Conservation (phyloP, 2,797 vertebrate species). For the Coracias cyanogaster region DNA sequence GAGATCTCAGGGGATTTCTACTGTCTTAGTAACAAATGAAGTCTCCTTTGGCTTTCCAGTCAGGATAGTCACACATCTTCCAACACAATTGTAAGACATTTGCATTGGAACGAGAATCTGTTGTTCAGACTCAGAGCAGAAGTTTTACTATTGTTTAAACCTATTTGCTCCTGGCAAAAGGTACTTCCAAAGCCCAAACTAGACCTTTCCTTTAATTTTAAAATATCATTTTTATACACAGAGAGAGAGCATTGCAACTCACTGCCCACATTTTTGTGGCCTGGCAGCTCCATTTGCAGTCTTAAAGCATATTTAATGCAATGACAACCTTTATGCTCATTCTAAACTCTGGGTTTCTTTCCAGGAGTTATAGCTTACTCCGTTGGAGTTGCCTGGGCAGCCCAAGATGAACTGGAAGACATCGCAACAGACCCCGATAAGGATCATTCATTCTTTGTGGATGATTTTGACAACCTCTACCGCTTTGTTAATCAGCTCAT, state of each 20-base stretch:
- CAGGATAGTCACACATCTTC: neutral
- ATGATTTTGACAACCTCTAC: constrained; percentile 96
- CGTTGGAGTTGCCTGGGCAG: constrained; percentile 94
- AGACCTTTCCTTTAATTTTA: neutral
- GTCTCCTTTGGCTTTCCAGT: neutral
- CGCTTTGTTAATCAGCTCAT: constrained; percentile 90
- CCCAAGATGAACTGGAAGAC: constrained; percentile 94
- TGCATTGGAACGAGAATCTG: neutral
- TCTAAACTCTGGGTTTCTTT: neutral
- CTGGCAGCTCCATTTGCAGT: neutral
- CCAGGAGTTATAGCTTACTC: constrained; percentile 96
- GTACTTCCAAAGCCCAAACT: neutral
- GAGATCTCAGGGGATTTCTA: neutral
- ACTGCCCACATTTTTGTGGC: neutral
- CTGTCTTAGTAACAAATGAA: neutral
- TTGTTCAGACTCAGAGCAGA: neutral
- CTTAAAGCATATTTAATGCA: neutral
- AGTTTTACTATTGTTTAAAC: neutral
- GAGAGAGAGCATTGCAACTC: neutral
- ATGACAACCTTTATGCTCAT: neutral
- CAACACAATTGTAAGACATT: neutral
- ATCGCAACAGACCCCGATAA: constrained; percentile 94
- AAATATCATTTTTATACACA: neutral
- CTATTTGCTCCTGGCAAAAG: neutral
- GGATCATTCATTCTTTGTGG: constrained; percentile 97